Conservation (phyloP, 1,140 invertebrate species). For the Eupristina koningsbergeri region DNA sequence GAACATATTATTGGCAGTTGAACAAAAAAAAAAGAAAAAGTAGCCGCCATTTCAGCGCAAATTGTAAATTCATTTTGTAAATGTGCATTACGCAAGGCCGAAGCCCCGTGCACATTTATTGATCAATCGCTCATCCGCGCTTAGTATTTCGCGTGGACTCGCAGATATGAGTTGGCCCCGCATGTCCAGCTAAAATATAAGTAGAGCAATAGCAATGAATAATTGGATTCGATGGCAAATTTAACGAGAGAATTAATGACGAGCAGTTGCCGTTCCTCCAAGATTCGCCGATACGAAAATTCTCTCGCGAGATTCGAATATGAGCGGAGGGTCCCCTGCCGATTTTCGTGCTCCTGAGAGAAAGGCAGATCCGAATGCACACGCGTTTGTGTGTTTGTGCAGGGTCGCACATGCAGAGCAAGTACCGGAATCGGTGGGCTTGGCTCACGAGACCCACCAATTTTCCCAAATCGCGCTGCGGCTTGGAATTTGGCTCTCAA, state of each 20-base stretch:
- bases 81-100: not conserved
- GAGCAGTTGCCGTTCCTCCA: not conserved
- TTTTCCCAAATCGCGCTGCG: not conserved
- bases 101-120: not conserved
- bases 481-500: not conserved
- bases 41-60: not conserved
- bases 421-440: not conserved
- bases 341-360: not conserved
- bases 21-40: not conserved
- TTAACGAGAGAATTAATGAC: not conserved
- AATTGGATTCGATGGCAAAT: not conserved
- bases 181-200: not conserved
- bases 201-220: constrained; percentile 4
- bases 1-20: not conserved
- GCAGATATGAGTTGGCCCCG: not conserved
- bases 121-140: constrained; percentile 4
- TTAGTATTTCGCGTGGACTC: not conserved
- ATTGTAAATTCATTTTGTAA: not conserved
- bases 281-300: too few relatives aligned
- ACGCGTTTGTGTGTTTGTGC: too few relatives aligned
- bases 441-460: not conserved
- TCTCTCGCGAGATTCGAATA: not conserved
- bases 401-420: not conserved
- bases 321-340: not conserved
- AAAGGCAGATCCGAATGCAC: too few relatives aligned